Evolutionary conservation across 2,113 vertebrate species (phyloP), one percentile per base, ranked within the genome.

Genomic region (Typhlomys cinereus): DNA sequence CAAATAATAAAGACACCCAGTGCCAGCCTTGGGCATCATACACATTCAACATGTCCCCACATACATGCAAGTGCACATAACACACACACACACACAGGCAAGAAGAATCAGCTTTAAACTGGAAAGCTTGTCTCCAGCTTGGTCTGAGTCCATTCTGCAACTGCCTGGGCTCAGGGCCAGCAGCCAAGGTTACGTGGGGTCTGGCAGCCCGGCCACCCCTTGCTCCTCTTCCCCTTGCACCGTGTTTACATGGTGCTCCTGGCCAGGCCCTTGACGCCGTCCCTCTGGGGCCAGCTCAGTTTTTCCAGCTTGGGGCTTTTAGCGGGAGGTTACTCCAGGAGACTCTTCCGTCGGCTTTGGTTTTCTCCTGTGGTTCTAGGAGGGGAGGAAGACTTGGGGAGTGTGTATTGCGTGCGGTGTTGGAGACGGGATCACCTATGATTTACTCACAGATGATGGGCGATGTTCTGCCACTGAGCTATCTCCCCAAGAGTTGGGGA

Each of bases 121-220:
- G 59, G 25, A 36, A 90, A 92, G 15, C 10, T 87, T 83, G 39
- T 73, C 5, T 4, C 64, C 75, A 1, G 70, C 31, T 88, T 73
- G 67, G 41, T 85, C 62, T 61, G 81, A 84, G 82, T 89, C 31
- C 73, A 75, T 62, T 81, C 73, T 87, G 61, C 46, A 57, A 61
- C 54, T 48, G 7, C 46, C 34, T 91, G 71, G 67, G 25, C n/a
- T 57, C 12, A 1, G 44, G 48, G 66, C 48, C 74, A 81, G 50
- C 74, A 81, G 50, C 18, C 41, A 25, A n/a, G 69, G 44, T 85
- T 48, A 34, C 90, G 66, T 88, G 50, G 73, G 73, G 39, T 31
- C 41, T 73, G 85, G 62, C 88, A 29, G 31, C 10, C 25, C 7
- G 17, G 66, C n/a, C 57, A 73, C 1, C 2, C 50, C 57, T 23